Evolutionary conservation across 2,797 vertebrate species (phyloP).

Genomic region (Apodemus agrarius): DNA sequence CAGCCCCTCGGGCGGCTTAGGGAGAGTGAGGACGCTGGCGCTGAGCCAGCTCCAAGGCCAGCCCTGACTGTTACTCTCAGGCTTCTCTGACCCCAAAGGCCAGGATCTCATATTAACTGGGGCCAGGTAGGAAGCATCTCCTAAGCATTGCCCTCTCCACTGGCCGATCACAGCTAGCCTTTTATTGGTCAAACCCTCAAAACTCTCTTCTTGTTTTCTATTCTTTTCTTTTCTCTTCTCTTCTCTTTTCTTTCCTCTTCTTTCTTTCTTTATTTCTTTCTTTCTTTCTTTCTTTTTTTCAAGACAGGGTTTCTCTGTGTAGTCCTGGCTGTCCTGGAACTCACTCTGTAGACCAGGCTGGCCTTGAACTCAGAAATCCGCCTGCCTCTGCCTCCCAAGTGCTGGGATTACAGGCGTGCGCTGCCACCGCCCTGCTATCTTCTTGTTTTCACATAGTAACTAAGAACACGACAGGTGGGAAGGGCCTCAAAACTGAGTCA

Average conservation of each 20-base stretch:
- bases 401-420: no score
- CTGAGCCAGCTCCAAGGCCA: background rate
- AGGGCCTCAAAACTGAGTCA: conserved; percentile 13
- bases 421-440: no score
- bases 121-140: background rate
- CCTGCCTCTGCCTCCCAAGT: no score
- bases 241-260: no score
- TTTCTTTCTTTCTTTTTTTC: no score
- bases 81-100: background rate
- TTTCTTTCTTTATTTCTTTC: no score
- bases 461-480: background rate
- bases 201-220: background rate
- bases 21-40: background rate
- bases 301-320: no score
- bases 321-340: no score
- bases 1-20: background rate
- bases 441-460: background rate
- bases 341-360: no score
- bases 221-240: no score
- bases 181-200: background rate
- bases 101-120: background rate
- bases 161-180: background rate
- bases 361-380: no score
- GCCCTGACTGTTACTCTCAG: background rate
- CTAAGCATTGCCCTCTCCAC: background rate